phyloP scores from a whole-genome alignment of 2,113 vertebrate genomes.

The Podilymbus podiceps region DNA sequence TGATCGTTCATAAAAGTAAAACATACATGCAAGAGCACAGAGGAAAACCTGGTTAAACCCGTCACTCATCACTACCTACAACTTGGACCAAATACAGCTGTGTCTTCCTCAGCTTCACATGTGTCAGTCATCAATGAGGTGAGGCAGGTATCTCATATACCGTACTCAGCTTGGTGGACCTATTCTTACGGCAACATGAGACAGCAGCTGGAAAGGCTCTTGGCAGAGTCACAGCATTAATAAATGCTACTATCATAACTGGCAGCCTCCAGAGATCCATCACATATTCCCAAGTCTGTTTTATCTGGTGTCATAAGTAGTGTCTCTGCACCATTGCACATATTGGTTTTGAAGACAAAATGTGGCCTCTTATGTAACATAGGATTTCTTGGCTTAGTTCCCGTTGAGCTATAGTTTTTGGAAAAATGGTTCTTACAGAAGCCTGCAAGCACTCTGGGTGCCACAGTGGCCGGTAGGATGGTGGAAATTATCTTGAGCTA shows the following conservation, averaged over 20 bases:
- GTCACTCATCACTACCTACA: not conserved
- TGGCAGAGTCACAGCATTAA: not conserved
- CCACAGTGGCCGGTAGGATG: too few relatives aligned
- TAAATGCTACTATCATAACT: not conserved
- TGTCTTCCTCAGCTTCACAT: not conserved
- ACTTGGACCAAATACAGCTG: not conserved
- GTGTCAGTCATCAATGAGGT: not conserved
- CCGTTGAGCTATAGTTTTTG: not conserved
- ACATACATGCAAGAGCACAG: not conserved
- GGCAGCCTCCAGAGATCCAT: not conserved
- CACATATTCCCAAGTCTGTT: not conserved
- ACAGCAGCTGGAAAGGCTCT: not conserved
- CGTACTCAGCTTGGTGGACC: not conserved
- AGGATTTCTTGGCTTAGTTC: not conserved
- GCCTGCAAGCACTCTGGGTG: not conserved
- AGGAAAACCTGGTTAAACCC: not conserved
- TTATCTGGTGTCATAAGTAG: not conserved
- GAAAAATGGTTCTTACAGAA: not conserved
- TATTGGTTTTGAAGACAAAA: not conserved
- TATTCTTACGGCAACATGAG: not conserved
- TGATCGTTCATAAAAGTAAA: not conserved
- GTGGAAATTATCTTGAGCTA: not conserved
- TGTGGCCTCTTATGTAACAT: not conserved
- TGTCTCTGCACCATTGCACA: not conserved
- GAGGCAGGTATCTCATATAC: not conserved